Evolutionary conservation across 37 sponge, comb jelly and placozoan species (phyloP).

Genomic region (Sycon ciliatum): DNA sequence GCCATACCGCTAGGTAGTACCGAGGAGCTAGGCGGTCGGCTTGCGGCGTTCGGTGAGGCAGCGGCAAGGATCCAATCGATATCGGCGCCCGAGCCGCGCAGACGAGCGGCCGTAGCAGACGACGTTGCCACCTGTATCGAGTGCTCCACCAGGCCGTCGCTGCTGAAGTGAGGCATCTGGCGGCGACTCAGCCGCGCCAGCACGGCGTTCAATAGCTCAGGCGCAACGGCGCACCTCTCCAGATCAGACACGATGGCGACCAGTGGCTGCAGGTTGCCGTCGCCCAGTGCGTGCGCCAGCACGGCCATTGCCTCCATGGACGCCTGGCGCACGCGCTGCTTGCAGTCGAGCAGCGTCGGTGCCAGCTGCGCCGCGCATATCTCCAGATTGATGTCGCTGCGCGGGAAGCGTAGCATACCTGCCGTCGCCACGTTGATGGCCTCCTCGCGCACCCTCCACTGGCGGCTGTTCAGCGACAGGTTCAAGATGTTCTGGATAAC

Average conservation of each 20-base stretch:
- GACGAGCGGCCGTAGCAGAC: background rate
- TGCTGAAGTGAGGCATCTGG: conserved; percentile 43
- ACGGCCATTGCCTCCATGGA: conserved; percentile 54
- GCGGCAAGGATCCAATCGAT: conserved; percentile 64
- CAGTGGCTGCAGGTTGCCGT: conserved; percentile 21
- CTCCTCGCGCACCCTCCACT: conserved; percentile 59
- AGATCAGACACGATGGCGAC: conserved; percentile 27
- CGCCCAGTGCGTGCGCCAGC: conserved; percentile 38
- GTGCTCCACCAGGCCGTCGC: conserved; percentile 63
- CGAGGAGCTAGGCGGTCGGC: no score
- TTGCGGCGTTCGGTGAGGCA: background rate
- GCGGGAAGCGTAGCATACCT: conserved; percentile 45
- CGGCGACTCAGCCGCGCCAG: conserved; percentile 46
- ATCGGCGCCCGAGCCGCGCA: conserved; percentile 39
- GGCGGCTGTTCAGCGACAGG: conserved; percentile 33
- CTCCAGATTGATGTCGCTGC: conserved; percentile 36
- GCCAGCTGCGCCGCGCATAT: conserved; percentile 31
- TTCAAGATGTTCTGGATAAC: conserved; percentile 41
- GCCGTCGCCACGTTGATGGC: conserved; percentile 56
- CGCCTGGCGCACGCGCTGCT: conserved; percentile 64
- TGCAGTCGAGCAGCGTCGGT: conserved; percentile 47
- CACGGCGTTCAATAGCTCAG: conserved; percentile 45
- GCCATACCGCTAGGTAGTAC: no score
- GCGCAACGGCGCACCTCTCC: background rate
- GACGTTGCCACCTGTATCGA: conserved; percentile 19